These are phyloP conservation scores for Drosophila asahinai DNA, from an alignment of 1,140 invertebrate genomes.

Conservation along the genomic window DNA sequence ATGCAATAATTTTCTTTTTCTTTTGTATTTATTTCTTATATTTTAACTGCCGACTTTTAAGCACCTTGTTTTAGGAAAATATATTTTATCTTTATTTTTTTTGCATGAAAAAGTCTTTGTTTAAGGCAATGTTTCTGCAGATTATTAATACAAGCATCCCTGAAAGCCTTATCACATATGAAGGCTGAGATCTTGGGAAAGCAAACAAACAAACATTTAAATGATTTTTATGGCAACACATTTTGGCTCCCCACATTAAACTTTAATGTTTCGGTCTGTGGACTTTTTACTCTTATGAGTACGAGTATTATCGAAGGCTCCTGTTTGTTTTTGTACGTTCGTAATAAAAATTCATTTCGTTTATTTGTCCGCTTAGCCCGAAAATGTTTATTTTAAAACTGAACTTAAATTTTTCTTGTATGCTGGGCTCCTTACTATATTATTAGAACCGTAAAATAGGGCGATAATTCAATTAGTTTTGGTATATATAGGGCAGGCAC, in stretches of 20 bases:
- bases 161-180: conserved; percentile 51
- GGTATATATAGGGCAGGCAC: background rate
- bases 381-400: conserved; percentile 23
- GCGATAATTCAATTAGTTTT: conserved; percentile 71
- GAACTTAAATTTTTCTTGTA: conserved; percentile 23
- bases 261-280: conserved; percentile 67
- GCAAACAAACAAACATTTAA: conserved; percentile 69
- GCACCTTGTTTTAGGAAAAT: background rate
- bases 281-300: conserved; percentile 48
- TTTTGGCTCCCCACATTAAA: conserved; percentile 54
- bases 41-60: no score
- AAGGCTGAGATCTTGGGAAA: conserved; percentile 12
- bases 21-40: background rate
- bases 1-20: background rate
- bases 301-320: conserved; percentile 15
- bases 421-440: background rate
- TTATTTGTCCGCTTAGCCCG: conserved; percentile 38
- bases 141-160: conserved; percentile 64
- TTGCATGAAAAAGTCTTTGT: conserved; percentile 46
- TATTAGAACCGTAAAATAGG: conserved; percentile 38
- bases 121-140: conserved; percentile 47
- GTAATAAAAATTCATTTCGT: conserved; percentile 67
- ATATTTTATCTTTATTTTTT: background rate
- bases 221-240: conserved; percentile 72
- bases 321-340: conserved; percentile 12